Conservation (phyloP, 2,888 invertebrate species). For the Nomada flava region DNA sequence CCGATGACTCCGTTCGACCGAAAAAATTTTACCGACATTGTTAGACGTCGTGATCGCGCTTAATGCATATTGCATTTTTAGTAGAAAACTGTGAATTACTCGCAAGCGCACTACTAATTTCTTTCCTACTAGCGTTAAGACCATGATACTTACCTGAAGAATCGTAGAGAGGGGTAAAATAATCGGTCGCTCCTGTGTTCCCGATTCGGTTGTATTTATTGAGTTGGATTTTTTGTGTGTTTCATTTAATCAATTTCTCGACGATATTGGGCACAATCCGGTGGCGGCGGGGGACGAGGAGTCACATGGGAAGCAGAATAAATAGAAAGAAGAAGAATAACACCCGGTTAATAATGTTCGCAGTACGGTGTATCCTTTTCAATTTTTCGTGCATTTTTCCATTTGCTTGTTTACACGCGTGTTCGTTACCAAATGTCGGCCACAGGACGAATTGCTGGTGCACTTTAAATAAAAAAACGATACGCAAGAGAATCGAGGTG, state of each 20-base stretch:
- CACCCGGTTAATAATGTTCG: slow-evolving; percentile 73
- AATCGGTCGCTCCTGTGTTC: slow-evolving; percentile 69
- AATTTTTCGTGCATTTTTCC: slow-evolving; percentile 13
- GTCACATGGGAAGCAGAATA: slow-evolving; percentile 76
- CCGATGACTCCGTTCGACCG: no score
- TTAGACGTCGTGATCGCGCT: slow-evolving; percentile 1
- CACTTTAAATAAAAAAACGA: slow-evolving; percentile 3
- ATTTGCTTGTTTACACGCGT: neutral
- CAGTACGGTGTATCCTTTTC: slow-evolving; percentile 25
- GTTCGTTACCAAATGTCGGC: neutral
- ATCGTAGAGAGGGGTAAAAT: slow-evolving; percentile 76
- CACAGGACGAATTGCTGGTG: slow-evolving; percentile 11
- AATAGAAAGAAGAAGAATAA: slow-evolving; percentile 80
- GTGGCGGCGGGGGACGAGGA: slow-evolving; percentile 73
- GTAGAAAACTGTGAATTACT: neutral
- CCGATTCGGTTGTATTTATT: slow-evolving; percentile 53
- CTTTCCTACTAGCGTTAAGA: slow-evolving; percentile 11
- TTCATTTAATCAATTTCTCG: slow-evolving; percentile 52
- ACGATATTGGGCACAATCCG: slow-evolving; percentile 61
- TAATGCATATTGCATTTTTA: slow-evolving; percentile 19
- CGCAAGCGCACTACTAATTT: slow-evolving; percentile 27
- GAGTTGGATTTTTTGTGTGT: slow-evolving; percentile 41
- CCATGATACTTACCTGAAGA: slow-evolving; percentile 78
- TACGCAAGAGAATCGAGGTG: neutral
- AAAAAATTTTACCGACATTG: neutral